A percentile compares a stretch with the other conserved stretches of the same genome.
These are phyloP conservation scores for Micrasema minimum DNA, from an alignment of 1,140 invertebrate species.

Conservation along the genomic window DNA sequence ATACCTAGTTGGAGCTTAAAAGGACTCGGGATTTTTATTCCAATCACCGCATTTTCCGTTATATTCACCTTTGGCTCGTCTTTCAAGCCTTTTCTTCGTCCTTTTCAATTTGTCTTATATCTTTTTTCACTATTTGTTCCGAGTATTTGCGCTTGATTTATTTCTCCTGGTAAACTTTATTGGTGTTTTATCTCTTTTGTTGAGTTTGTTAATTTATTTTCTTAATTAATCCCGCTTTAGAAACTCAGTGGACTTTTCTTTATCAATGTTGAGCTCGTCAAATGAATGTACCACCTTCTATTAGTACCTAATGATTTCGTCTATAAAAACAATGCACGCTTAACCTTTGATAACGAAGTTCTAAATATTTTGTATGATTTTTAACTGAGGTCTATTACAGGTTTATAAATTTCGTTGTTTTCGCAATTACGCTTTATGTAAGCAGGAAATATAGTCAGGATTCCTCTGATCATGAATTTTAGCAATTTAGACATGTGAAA, in stretches of 20 bases:
- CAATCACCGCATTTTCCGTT: neutral
- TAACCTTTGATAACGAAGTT: no score
- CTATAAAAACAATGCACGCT: no score
- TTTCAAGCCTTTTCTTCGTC: constrained; percentile 25
- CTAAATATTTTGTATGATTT: no score
- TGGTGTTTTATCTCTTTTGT: constrained; percentile 42
- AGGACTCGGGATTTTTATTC: neutral
- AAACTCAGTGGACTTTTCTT: constrained; percentile 3
- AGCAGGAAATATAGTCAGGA: no score
- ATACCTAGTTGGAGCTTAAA: neutral
- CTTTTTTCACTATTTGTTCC: constrained; percentile 48
- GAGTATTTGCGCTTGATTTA: constrained; percentile 49
- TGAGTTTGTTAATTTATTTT: constrained; percentile 50
- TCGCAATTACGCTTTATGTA: no score
- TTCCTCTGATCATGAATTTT: no score
- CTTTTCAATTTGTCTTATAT: constrained; percentile 48
- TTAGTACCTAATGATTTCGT: no score
- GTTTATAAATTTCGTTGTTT: no score
- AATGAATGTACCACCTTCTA: no score
- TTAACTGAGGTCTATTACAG: no score
- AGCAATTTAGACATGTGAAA: neutral
- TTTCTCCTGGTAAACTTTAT: constrained; percentile 46
- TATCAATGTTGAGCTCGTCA: constrained; percentile 11
- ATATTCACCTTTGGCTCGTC: constrained; percentile 11
- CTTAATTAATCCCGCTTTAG: constrained; percentile 35